Evolutionary conservation across 2,888 invertebrate species (phyloP), one percentile per base, ranked within the genome.

Genomic region (Dryobotodes eremita): DNA sequence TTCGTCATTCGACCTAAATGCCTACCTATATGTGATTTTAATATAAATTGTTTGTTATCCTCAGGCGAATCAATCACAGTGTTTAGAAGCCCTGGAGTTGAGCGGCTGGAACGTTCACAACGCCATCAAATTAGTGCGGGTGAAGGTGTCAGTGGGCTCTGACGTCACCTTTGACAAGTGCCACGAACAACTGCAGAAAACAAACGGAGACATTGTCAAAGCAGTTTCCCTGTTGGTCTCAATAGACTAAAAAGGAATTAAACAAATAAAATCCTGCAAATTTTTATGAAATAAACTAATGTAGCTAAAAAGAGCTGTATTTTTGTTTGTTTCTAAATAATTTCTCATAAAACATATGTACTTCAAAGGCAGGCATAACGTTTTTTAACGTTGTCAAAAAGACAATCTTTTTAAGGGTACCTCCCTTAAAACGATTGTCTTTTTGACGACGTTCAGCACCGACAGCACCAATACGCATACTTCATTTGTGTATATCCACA

Each of bases 21-120:
- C 6, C 17, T 17, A 36, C 5, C 2, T 17, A n/a, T 15, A 17
- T 2, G 31, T 61, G n/a, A 62, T 17, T 42, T 74, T 59, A 62
- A 71, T 23, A 23, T 42, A 17, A 48, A 17, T 71, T 71, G 48
- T 77, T 65, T 69, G 26, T 82, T n/a, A 48, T 57, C 48, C 76
- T 2, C 91, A 98, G 98, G 97, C 97, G 70, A 97, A 97, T 0
- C 97, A 98, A 0, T 98, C 98, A 86, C 98, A 98, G 82, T 99
- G 99, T 90, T 95, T 99, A 8, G 97, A 97, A 83, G 98, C 98
- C 0, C 94, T 99, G 64, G 98, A 99, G 91, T 97, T 98, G 82
- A 98, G 98, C 75, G 98, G 98, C 83, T 99, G 99, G 99, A 98
- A 99, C 92, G 98, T 99, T 0, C 98, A 99, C 91, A 98, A 98